Base-by-base conservation (phyloP, 53 echinoderm and acorn worm species). In the Echinarachnius parma region DNA sequence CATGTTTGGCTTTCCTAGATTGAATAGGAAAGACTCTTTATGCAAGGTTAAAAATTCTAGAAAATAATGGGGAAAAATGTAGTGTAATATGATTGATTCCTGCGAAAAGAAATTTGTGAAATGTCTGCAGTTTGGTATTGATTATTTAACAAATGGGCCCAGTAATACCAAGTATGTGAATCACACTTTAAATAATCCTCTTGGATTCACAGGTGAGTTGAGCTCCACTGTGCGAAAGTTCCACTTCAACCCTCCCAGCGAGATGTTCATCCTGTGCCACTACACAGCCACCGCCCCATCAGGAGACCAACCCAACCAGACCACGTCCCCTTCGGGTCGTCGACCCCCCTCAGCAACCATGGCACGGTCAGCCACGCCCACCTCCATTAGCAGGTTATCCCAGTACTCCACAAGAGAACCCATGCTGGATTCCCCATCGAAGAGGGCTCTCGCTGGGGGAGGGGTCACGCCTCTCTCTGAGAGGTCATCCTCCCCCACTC, bases 211-310 rank as follows among this genome's bases (percentile, higher is more conserved):
- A 72, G 74, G 74, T 4, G 74, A 72, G 14, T 25, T 72, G n/a
- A 72, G 56, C 15, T 72, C 74, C 2, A 9, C 42, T 14, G 74
- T 72, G 15, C 56, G 74, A 15, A 72, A 72, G 28, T 72, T 72
- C 28, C 74, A 81, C 16, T 90, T 94, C 62, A 90, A 81, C 34
- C 95, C 95, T 9, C 95, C 95, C 9, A 46, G 60, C 15, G 84
- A 94, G 54, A 75, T 55, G 66, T 94, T 94, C 72, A 75, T 81
- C 45, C 84, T 94, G 1, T 87, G 87, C 66, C 85, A 90, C 33
- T 94, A 94, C 77, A 84, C 95, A 46, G 60, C 78, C 20, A 49
- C 79, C 30, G 62, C 54, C 9, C 63, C 64, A 39, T 56, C 75
- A 36, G 35, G 74, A 7, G 53, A 81, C 29, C 52, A 75, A 32